Evolutionary conservation across 2,113 vertebrate genomes (phyloP).

Genomic region (Ophiodon elongatus): DNA sequence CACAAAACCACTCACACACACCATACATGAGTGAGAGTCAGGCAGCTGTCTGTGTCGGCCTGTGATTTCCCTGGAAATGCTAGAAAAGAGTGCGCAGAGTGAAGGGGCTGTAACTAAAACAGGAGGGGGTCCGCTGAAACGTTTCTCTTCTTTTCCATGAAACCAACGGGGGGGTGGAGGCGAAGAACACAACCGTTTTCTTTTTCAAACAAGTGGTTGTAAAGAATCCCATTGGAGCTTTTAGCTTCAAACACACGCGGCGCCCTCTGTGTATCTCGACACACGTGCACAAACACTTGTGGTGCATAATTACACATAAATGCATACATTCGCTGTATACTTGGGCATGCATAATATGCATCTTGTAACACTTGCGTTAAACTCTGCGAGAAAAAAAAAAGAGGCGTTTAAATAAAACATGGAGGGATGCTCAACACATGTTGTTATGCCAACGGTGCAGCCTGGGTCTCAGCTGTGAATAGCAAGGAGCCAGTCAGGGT

Average conservation of each 20-base stretch:
- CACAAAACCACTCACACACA: slow-evolving; percentile 37
- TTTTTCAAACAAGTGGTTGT: slow-evolving; percentile 68
- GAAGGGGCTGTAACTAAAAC: slow-evolving; percentile 57
- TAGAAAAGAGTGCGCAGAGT: slow-evolving; percentile 49
- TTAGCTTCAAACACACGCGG: slow-evolving; percentile 54
- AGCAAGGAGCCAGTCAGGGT: slow-evolving; percentile 17
- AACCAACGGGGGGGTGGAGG: slow-evolving; percentile 52
- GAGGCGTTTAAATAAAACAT: background rate
- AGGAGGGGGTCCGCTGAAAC: slow-evolving; percentile 58
- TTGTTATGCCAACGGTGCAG: slow-evolving; percentile 30
- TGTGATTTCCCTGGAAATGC: slow-evolving; percentile 61
- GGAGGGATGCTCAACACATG: background rate
- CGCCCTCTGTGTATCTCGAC: background rate
- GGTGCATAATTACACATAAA: background rate
- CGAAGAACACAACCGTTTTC: slow-evolving; percentile 64
- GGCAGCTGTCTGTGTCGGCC: slow-evolving; percentile 41
- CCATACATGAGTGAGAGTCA: slow-evolving; percentile 43
- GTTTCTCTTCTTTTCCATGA: slow-evolving; percentile 46
- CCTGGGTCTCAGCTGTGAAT: slow-evolving; percentile 13
- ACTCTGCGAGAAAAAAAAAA: background rate
- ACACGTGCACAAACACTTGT: slow-evolving; percentile 4
- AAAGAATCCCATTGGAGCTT: slow-evolving; percentile 51
- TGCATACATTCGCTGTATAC: background rate
- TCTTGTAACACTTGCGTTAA: background rate
- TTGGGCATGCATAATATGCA: background rate